phyloP scores from a whole-genome alignment of 2,113 vertebrate species.

The Scomber colias region DNA sequence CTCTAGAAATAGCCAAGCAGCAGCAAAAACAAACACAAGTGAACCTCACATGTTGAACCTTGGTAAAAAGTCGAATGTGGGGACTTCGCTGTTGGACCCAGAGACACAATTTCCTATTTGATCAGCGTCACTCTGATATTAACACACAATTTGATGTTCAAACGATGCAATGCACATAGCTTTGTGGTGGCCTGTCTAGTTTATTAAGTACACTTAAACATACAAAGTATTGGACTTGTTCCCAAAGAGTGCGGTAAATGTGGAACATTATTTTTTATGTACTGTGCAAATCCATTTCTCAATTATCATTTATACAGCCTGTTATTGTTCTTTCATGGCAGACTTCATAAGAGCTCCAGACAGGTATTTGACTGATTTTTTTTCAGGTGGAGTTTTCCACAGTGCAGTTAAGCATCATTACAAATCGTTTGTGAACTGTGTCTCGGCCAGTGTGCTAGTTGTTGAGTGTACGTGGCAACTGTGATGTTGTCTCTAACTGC shows the following conservation, averaged over 20 bases:
- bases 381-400: constrained; percentile 35
- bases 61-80: neutral
- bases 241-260: constrained; percentile 39
- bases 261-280: constrained; percentile 54
- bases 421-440: constrained; percentile 24
- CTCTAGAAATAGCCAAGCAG: neutral
- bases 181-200: constrained; percentile 27
- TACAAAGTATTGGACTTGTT: constrained; percentile 1
- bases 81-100: constrained; percentile 6
- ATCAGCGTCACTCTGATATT: constrained; percentile 3
- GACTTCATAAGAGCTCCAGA: constrained; percentile 50
- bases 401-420: constrained; percentile 8
- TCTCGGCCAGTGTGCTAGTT: neutral
- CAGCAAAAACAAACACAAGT: neutral
- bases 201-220: constrained; percentile 32
- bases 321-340: constrained; percentile 63
- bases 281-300: constrained; percentile 53
- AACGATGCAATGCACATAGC: too few species aligned
- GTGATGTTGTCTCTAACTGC: constrained; percentile 2
- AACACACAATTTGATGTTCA: constrained; percentile 7
- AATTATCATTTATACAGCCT: constrained; percentile 58
- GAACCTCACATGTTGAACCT: neutral
- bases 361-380: constrained; percentile 51
- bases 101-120: constrained; percentile 30
- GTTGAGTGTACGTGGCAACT: neutral